phyloP scores from a whole-genome alignment of 2,797 vertebrate species.

The Chrosomus eos region DNA sequence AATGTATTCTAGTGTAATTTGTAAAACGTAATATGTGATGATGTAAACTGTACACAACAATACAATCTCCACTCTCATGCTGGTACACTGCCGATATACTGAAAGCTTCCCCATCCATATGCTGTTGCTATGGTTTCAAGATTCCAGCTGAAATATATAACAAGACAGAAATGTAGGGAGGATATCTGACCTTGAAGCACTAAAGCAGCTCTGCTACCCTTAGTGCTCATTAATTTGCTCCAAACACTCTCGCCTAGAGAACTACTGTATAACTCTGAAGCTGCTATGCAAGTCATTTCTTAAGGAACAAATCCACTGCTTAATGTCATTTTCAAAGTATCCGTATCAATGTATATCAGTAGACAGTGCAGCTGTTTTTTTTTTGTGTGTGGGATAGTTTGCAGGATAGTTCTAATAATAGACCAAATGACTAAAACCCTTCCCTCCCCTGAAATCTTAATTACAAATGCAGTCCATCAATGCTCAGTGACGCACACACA shows the following conservation, averaged over 20 bases:
- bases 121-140: conserved; percentile 51
- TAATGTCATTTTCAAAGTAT: neutral
- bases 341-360: neutral
- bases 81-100: neutral
- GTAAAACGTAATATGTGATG: too few species aligned
- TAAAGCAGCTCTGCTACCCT: neutral
- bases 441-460: conserved; percentile 44
- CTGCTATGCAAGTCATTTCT: neutral
- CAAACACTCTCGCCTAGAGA: neutral
- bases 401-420: conserved; percentile 52
- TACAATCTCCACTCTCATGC: neutral
- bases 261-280: neutral
- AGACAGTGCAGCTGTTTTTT: neutral
- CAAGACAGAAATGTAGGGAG: conserved; percentile 5
- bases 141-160: conserved; percentile 5
- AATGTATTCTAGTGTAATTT: too few species aligned
- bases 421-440: neutral
- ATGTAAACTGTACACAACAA: too few species aligned
- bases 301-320: neutral
- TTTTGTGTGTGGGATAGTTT: neutral
- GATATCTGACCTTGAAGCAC: conserved; percentile 34
- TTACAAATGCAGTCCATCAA: conserved; percentile 43
- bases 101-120: conserved; percentile 13
- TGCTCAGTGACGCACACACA: conserved; percentile 28
- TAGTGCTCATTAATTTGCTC: neutral